These are phyloP conservation scores for Benthosema pterotum DNA, from an alignment of 2,797 vertebrate species.

Conservation along the genomic window DNA sequence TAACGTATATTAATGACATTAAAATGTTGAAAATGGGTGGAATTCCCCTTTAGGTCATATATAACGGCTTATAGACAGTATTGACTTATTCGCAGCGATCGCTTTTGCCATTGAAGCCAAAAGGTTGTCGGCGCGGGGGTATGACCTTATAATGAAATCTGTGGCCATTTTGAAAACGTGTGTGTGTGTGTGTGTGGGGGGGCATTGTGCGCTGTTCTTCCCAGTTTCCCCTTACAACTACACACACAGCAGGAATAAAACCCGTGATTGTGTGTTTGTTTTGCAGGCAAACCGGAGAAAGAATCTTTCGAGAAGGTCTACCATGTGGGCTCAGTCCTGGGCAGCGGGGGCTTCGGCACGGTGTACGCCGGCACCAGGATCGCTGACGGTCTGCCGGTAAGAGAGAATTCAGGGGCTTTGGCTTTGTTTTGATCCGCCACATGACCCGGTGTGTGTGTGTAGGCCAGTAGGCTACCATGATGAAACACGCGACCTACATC, in stretches of 20 bases:
- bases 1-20: no score
- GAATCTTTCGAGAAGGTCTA: constrained; percentile 88
- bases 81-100: neutral
- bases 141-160: neutral
- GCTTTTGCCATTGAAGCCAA: neutral
- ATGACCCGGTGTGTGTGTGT: constrained; percentile 26
- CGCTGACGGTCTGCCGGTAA: constrained; percentile 90
- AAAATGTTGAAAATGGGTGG: no score
- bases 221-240: no score
- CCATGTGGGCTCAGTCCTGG: constrained; percentile 85
- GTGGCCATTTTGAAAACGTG: constrained; percentile 29
- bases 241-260: neutral
- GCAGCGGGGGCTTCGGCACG: constrained; percentile 86
- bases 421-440: constrained; percentile 68
- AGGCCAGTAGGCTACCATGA: no score
- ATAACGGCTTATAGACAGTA: no score
- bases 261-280: neutral
- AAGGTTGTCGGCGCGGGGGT: constrained; percentile 1
- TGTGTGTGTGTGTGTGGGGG: neutral
- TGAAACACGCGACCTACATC: neutral
- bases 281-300: constrained; percentile 81
- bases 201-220: neutral
- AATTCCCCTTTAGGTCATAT: no score
- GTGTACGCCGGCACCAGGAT: constrained; percentile 86
- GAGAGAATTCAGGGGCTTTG: constrained; percentile 25